phyloP scores from a whole-genome alignment of 1,140 invertebrate genomes.

The Psilanteris sp. region DNA sequence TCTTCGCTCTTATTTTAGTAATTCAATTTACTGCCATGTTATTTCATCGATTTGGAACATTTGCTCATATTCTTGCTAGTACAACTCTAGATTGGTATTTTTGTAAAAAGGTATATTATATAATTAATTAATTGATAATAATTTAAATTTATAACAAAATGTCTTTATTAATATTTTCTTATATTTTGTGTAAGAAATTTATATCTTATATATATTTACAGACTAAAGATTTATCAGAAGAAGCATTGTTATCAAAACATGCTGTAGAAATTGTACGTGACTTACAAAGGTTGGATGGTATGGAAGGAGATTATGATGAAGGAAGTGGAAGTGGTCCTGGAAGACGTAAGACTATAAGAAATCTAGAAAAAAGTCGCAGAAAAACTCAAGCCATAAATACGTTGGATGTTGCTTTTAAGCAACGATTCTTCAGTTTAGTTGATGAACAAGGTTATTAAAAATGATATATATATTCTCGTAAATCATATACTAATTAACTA shows the following conservation, averaged over 20 bases:
- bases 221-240: slow-evolving; percentile 92
- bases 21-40: slow-evolving; percentile 99
- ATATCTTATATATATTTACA: too few relatives aligned
- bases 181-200: too few relatives aligned
- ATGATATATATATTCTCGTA: too few relatives aligned
- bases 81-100: slow-evolving; percentile 95
- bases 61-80: slow-evolving; percentile 97
- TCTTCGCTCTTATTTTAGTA: slow-evolving; percentile 97
- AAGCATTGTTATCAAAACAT: slow-evolving; percentile 93
- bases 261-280: slow-evolving; percentile 96
- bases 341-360: slow-evolving; percentile 92
- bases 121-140: too few relatives aligned
- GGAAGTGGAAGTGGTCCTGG: slow-evolving; percentile 91
- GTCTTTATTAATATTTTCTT: too few relatives aligned
- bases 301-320: slow-evolving; percentile 94
- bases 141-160: too few relatives aligned
- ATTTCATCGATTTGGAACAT: slow-evolving; percentile 98
- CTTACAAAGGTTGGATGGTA: slow-evolving; percentile 91
- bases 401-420: slow-evolving; percentile 95
- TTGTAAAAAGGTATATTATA: slow-evolving; percentile 85
- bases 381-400: slow-evolving; percentile 94
- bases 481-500: too few relatives aligned
- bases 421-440: slow-evolving; percentile 91
- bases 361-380: slow-evolving; percentile 92
- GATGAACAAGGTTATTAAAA: slow-evolving; percentile 87